Base-by-base conservation (phyloP, 2,888 invertebrate species). In the Lumbricus terrestris region DNA sequence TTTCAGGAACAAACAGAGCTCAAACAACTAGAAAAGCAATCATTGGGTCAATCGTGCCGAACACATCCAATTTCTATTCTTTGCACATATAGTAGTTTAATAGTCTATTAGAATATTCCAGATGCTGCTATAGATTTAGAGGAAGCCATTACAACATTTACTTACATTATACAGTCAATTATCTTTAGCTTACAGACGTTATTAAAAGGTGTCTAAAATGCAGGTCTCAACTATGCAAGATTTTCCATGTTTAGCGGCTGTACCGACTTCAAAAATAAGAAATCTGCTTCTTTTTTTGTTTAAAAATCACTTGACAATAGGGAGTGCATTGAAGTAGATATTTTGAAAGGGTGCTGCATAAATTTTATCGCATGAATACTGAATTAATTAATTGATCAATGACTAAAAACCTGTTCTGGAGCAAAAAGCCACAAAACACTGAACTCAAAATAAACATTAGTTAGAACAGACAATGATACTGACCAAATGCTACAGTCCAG, bases 401-500 rank as follows among this genome's bases (percentile, higher is more conserved):
- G 47, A 47, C 20, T 47, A n/a, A 69, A n/a, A 69, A 69, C 8
- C 3, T 5, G 69, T 69, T 69, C n/a, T 69, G 69, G n/a, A 69
- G 13, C n/a, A 69, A n/a, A 29, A 8, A 13, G n/a, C 29, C n/a
- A n/a, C 47, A 69, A 69, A 69, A 69, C n/a, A n/a, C 20, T 1
- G 23, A 47, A 69, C 13, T n/a, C n/a, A n/a, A 69, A 29, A 69
- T n/a, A n/a, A 69, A n/a, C 69, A n/a, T 16, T 23, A 47, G 29
- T 69, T 69, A 69, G n/a, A 69, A 69, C 23, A 6, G 29, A 23
- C 23, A 54, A 1, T 69, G 69, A 69, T n/a, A 69, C 69, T 92
- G 94, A 96, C 96, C 98, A 94, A 99, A 98, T 0, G 97, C 96
- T 0, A 98, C 98, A 0, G 97, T 95, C 99, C 99, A 99, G 95